Conservation (phyloP, 2,797 vertebrate genomes). For the Scyliorhinus canicula region DNA sequence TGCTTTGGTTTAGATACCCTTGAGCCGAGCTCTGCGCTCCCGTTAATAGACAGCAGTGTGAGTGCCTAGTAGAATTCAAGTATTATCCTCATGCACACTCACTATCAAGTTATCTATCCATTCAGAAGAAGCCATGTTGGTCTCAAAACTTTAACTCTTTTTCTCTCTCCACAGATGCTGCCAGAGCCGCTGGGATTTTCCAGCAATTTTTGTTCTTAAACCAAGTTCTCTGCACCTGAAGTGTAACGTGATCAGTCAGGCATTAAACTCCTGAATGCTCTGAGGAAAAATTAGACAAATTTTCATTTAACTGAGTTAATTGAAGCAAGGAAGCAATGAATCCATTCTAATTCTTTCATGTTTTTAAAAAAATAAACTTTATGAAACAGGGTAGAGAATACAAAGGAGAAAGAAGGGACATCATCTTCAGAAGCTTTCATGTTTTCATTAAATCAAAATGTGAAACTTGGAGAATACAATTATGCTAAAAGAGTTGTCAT, state of each 20-base stretch:
- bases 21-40: background rate
- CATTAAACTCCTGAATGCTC: background rate
- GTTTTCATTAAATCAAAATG: constrained; percentile 20
- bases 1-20: background rate
- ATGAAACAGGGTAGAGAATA: background rate
- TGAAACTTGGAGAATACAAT: constrained; percentile 31
- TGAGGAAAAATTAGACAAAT: background rate
- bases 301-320: background rate
- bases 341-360: background rate
- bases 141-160: too few relatives aligned
- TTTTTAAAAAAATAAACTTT: background rate
- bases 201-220: too few relatives aligned
- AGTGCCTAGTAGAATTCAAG: background rate
- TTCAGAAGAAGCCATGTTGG: too few relatives aligned
- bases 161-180: too few relatives aligned
- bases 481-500: constrained; percentile 29
- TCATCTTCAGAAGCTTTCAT: constrained; percentile 25
- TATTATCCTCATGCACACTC: too few relatives aligned
- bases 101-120: background rate
- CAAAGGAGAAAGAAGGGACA: background rate
- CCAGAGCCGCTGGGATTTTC: too few relatives aligned
- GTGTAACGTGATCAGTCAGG: background rate
- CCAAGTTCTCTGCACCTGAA: background rate
- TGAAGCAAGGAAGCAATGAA: background rate
- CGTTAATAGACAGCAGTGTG: background rate